Percentiles rank a stretch among this genome's conserved stretches.
phyloP scores from a whole-genome alignment of 2,888 invertebrate genomes.

The Hydriomena furcata region DNA sequence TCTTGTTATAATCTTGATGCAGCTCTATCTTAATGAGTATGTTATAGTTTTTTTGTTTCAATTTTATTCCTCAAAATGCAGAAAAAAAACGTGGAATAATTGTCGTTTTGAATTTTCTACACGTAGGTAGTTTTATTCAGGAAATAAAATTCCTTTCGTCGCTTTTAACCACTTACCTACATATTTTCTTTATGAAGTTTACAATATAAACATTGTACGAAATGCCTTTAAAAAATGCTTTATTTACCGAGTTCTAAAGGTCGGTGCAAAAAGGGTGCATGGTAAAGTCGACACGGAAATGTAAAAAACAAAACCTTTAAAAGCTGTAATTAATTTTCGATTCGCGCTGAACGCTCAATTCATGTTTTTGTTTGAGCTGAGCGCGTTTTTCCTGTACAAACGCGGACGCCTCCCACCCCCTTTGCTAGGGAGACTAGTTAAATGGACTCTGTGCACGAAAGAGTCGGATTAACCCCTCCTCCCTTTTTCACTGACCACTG shows the following conservation, averaged over 20 bases:
- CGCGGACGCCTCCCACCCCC: constrained; percentile 57
- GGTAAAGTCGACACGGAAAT: constrained; percentile 31
- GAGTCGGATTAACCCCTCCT: constrained; percentile 47
- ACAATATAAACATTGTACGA: too few relatives aligned
- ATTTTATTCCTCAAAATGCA: too few relatives aligned
- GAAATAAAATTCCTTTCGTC: too few relatives aligned
- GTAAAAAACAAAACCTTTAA: constrained; percentile 53
- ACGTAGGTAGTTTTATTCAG: too few relatives aligned
- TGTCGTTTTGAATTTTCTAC: too few relatives aligned
- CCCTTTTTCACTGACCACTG: constrained; percentile 61
- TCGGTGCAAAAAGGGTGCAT: constrained; percentile 14
- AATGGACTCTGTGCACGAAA: constrained; percentile 59
- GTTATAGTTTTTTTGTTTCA: too few relatives aligned
- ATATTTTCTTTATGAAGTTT: too few relatives aligned
- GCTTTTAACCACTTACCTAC: too few relatives aligned
- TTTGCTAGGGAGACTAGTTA: constrained; percentile 46
- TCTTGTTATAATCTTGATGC: too few relatives aligned
- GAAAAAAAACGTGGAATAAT: too few relatives aligned
- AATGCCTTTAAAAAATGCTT: constrained; percentile 1
- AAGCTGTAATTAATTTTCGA: constrained; percentile 76
- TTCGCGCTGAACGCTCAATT: constrained; percentile 63
- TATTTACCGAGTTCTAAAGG: constrained; percentile 14
- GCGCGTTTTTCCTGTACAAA: constrained; percentile 62
- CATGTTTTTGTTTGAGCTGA: constrained; percentile 66
- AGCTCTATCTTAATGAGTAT: too few relatives aligned